Evolutionary conservation across 2,797 vertebrate species (phyloP).

Genomic region (Heteromormyrus szaboi): DNA sequence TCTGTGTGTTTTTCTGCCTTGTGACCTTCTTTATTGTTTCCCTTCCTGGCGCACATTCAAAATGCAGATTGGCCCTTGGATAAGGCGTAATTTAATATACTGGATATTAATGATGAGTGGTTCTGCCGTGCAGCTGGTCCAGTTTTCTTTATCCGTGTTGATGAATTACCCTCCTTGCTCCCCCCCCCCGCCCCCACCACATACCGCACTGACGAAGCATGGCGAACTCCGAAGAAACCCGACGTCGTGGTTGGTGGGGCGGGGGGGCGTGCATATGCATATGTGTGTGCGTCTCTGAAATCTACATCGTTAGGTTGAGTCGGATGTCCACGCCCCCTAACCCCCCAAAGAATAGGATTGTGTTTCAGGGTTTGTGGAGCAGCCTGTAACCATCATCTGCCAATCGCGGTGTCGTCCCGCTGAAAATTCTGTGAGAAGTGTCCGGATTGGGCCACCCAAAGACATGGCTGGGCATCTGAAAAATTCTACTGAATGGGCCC

Average conservation of each 20-base stretch:
- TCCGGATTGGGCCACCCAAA: neutral
- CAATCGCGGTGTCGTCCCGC: neutral
- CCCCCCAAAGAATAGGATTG: neutral
- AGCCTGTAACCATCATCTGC: neutral
- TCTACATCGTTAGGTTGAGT: neutral
- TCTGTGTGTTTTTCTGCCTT: neutral
- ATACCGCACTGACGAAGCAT: neutral
- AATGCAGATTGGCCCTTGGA: neutral
- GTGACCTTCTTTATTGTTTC: slow-evolving; percentile 2
- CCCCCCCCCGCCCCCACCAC: neutral
- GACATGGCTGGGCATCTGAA: neutral
- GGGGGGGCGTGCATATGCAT: too few relatives aligned
- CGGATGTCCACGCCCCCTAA: neutral
- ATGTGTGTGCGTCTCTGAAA: neutral
- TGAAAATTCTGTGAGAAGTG: neutral
- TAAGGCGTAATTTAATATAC: neutral
- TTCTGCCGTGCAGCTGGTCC: neutral
- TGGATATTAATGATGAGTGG: slow-evolving; percentile 12
- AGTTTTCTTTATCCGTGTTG: slow-evolving; percentile 3
- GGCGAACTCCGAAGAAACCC: neutral
- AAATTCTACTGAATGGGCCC: neutral
- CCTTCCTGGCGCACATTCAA: neutral
- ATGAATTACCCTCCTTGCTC: neutral
- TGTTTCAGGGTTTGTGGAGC: neutral
- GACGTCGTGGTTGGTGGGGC: too few relatives aligned